Evolutionary conservation across 1,140 invertebrate species (phyloP), one percentile per base, ranked within the genome.

Genomic region (Hyphantria cunea): DNA sequence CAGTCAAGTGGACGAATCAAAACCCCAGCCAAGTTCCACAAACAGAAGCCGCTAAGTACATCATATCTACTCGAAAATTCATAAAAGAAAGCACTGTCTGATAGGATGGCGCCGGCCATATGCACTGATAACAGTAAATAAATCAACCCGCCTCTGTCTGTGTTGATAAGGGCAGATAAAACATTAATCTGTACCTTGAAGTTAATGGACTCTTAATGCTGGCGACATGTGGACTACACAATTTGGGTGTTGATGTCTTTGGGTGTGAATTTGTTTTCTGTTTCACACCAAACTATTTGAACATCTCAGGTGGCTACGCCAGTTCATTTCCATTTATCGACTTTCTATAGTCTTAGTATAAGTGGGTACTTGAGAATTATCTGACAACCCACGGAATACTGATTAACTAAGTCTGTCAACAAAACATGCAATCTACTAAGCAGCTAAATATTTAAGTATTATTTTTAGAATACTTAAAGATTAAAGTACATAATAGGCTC

Each of bases 171-270:
- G n/a, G 33, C 14, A 58, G 55, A 58, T 78, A 74, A 72, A 39
- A 70, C 70, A 80, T 80, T 80, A 80, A 78, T 81, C 77, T 78
- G 68, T 62, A 53, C 59, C 44, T 44, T 33, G 51, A 59, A 62
- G 58, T 71, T 81, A 81, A 81, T 81, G 78, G 78, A 78, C 68
- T 72, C 78, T 73, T 81, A 81, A 78, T 81, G 78, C 67, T 68
- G 52, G 12, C 37, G 37, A 53, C 58, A 70, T 58, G 55, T 56
- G 54, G 31, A 9, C 53, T 11, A 45, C 17, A 25, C 17, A 25
- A 25, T 25, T 25, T 25, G 17, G 17, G 17, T 25, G 17, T 25
- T 25, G 17, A 25, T 10, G 44, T 15, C 34, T 56, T 56, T 47
- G 32, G 45, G 55, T 58, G 54, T 56, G 54, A 56, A 56, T 48